phyloP scores from a whole-genome alignment of 64 coral and sea anemone species.

The Montipora cactus region DNA sequence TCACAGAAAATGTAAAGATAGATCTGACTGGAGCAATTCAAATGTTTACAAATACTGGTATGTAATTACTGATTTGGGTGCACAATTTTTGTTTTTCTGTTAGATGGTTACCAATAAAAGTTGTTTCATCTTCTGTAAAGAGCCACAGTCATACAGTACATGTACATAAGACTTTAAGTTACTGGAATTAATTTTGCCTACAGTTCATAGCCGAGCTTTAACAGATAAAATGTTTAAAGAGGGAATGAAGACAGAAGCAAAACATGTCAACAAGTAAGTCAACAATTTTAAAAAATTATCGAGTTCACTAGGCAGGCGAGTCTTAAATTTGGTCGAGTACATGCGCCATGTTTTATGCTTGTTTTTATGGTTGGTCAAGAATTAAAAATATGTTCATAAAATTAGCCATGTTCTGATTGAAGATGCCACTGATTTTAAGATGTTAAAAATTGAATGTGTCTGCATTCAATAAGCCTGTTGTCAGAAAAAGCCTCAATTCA shows the following conservation, averaged over 20 bases:
- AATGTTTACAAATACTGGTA: conserved; percentile 93
- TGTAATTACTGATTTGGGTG: neutral
- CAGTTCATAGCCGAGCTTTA: conserved; percentile 71
- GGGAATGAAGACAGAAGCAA: conserved; percentile 87
- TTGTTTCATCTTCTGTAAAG: neutral
- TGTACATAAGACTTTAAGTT: neutral
- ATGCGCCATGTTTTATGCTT: too few species aligned
- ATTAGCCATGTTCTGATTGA: too few species aligned
- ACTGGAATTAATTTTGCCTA: neutral
- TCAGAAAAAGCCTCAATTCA: too few species aligned
- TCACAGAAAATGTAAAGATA: conserved; percentile 89
- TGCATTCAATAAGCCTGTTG: too few species aligned
- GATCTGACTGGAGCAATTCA: conserved; percentile 89
- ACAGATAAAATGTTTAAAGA: conserved; percentile 82
- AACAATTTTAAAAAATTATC: too few species aligned
- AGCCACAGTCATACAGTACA: neutral
- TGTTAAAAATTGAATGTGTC: too few species aligned
- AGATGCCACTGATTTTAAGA: too few species aligned
- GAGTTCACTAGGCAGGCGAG: too few species aligned
- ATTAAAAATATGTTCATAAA: too few species aligned
- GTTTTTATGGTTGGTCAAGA: too few species aligned
- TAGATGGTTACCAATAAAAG: neutral
- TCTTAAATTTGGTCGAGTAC: too few species aligned
- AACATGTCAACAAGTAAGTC: conserved; percentile 86
- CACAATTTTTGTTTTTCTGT: neutral